Conservation (phyloP, 2,888 invertebrate genomes). For the Bimastos eiseni region DNA sequence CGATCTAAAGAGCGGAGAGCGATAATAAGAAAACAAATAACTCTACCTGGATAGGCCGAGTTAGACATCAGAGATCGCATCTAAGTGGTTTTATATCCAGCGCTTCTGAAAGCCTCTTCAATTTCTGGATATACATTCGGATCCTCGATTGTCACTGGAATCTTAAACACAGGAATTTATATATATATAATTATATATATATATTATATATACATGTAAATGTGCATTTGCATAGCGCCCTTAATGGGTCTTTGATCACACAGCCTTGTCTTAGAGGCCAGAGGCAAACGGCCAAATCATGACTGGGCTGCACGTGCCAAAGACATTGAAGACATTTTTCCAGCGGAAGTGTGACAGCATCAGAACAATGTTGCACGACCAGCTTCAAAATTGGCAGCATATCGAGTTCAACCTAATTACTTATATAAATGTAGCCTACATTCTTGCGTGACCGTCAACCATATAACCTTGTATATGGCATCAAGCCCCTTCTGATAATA, state of each 20-base stretch:
- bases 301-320: not conserved
- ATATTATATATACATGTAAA: not conserved
- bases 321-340: no score
- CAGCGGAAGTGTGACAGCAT: not conserved
- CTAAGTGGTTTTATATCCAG: slow-evolving; percentile 38
- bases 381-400: not conserved
- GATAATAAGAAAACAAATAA: not conserved
- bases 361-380: not conserved
- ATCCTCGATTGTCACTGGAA: slow-evolving; percentile 85
- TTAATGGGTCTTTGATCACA: not conserved
- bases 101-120: slow-evolving; percentile 32
- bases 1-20: not conserved
- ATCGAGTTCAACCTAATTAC: not conserved
- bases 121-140: slow-evolving; percentile 73
- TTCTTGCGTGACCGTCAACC: not conserved
- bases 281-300: not conserved
- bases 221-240: not conserved
- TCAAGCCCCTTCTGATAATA: not conserved
- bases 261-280: not conserved
- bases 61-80: not conserved
- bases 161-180: slow-evolving; percentile 63
- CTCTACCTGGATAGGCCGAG: not conserved
- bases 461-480: not conserved
- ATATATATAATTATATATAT: not conserved
- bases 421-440: no score